Evolutionary conservation across 1,140 invertebrate genomes (phyloP), one percentile per base, ranked within the genome.

Genomic region (Euura lappo): DNA sequence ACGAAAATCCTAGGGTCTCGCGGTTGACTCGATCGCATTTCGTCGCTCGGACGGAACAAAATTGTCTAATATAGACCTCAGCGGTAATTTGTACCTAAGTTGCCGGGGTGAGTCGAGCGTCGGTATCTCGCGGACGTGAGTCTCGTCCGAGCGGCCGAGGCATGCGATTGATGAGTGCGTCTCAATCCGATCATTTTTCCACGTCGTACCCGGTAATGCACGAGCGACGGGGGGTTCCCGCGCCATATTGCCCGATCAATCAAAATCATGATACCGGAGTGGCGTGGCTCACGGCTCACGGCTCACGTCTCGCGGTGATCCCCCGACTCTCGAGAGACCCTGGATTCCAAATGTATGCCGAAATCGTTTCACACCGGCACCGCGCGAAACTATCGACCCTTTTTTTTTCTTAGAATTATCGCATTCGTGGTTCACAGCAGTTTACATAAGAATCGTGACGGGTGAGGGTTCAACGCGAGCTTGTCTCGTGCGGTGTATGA

Each of bases 171-270:
- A 87, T 87, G 85, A 84, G 85, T 87, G 85, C 85, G 86, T 87
- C 85, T 87, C 85, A 86, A 86, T 87, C 81, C 80, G 77, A 79
- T 78, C 79, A 87, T 87, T 86, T 87, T 87, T 86, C 85, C 82
- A 84, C 84, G 85, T 87, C 84, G 80, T 65, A 71, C 71, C 74
- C 76, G 75, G 84, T 86, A 85, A 86, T 87, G 85, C 84, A 85
- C 78, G 79, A 87, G 80, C 85, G 78, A 79, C 84, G 81, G 85
- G 85, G 83, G 85, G 85, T 75, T 79, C 85, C 81, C 83, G 80
- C 77, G 83, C 80, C 85, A 86, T 87, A 87, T 87, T 87, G 82
- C 84, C 85, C 84, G 84, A 86, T 87, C 85, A 87, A 87, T 87
- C 85, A 87, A 86, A 83, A 81, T 78, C 78, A 83, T 83, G 28